Base-by-base conservation (phyloP, 2,113 vertebrate genomes). In the Gymnarchus niloticus region DNA sequence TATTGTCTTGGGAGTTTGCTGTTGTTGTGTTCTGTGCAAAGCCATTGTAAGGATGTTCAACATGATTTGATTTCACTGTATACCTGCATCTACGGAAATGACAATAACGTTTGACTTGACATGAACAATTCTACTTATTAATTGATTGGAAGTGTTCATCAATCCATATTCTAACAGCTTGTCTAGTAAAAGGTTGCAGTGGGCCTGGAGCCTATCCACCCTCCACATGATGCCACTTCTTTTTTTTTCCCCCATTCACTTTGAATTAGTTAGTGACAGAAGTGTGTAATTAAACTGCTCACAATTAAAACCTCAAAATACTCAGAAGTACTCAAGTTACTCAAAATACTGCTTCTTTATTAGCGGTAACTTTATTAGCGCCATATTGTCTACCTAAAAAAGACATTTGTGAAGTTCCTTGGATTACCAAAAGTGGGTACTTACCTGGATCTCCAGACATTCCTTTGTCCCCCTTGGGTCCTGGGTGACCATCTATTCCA, bases 381-480 rank as follows among this genome's bases (percentile, higher is more conserved):
- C 73, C 41, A 19, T 9, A 77, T 33, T 65, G 28, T 8, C 59
- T 33, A 3, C 4, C 25, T 28, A 33, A 33, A 33, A 65, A 65
- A 28, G 6, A 6, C 7, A 61, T 28, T n/a, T 23, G 37, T 65
- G 12, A 2, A 23, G 10, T 65, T 33, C 17, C 17, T 65, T 37
- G 28, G 10, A 83, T 57, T 46, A 23, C 61, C 76, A 82, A 73
- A 28, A 78, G 1, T n/a, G 6, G 28, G 1, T 14, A 56, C 85
- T 80, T 41, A 90, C 89, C 89, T 84, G 33, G 7, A 21, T 81
- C 83, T 83, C 90, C 87, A 73, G 6, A 28, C 21, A 78, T 51
- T 76, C 87, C 87, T 87, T 87, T 88, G 2, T 44, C 9, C 23
- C 87, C 87, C 49, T 46, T 54, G 2, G 2, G 17, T 76, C 87